Conservation (phyloP, 64 coral and sea anemone genomes). For the Trachythela sp. region DNA sequence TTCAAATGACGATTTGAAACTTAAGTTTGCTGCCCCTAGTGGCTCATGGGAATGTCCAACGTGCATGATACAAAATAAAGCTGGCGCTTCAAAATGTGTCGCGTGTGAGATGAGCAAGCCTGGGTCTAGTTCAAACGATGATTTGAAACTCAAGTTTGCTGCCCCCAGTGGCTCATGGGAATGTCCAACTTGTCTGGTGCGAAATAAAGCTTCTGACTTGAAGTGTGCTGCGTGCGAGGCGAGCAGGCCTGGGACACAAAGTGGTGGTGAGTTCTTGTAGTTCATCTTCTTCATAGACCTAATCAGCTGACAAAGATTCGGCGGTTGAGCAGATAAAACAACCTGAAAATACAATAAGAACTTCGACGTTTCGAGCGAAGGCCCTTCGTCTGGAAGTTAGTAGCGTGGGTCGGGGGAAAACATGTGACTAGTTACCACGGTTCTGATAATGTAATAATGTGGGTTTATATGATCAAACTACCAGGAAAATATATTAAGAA, state of each 20-base stretch:
- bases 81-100: background rate
- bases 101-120: background rate
- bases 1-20: background rate
- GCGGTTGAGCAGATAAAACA: too few species aligned
- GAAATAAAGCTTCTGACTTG: background rate
- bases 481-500: too few species aligned
- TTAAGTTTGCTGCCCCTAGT: background rate
- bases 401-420: too few species aligned
- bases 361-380: too few species aligned
- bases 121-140: background rate
- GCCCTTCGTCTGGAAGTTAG: too few species aligned
- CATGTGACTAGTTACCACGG: too few species aligned
- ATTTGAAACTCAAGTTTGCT: slow-evolving; percentile 11
- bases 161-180: background rate
- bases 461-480: too few species aligned
- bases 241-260: background rate
- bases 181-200: background rate
- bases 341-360: too few species aligned
- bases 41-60: slow-evolving; percentile 6
- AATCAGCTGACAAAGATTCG: too few species aligned
- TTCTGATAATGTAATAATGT: too few species aligned
- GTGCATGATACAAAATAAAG: background rate
- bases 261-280: background rate
- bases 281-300: too few species aligned
- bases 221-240: background rate